A percentile compares a stretch with the other conserved stretches of the same genome.
Conservation (phyloP, 1,140 invertebrate genomes). For the Calephelis nemesis region DNA sequence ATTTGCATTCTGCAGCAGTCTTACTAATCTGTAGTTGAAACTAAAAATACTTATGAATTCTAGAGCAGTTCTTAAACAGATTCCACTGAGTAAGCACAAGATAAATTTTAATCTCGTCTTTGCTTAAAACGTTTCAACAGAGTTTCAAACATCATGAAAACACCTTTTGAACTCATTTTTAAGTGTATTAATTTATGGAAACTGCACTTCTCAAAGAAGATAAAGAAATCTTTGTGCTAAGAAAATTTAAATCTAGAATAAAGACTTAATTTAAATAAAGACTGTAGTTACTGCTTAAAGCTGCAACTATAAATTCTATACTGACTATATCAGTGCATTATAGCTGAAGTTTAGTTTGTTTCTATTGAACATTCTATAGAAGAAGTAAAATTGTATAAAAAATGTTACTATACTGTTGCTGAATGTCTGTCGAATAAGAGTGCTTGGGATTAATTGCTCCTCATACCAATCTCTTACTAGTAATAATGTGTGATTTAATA, state of each 20-base stretch:
- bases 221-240: conserved; percentile 30
- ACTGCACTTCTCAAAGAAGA: conserved; percentile 25
- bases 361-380: too few species aligned
- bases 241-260: conserved; percentile 13
- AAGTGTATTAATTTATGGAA: conserved; percentile 26
- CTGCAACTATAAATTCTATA: neutral
- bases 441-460: too few species aligned
- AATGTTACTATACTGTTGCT: too few species aligned
- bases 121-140: neutral
- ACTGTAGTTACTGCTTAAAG: neutral
- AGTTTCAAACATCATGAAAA: conserved; percentile 9
- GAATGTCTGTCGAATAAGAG: too few species aligned
- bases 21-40: neutral
- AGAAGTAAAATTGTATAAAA: too few species aligned
- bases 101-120: conserved; percentile 9
- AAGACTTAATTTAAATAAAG: conserved; percentile 2
- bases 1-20: neutral
- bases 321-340: neutral
- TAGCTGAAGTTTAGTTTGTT: neutral
- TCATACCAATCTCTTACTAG: too few species aligned
- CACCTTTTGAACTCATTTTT: conserved; percentile 4
- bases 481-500: too few species aligned
- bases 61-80: neutral
- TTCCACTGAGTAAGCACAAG: conserved; percentile 1
- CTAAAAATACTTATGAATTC: neutral